Evolutionary conservation across 2,797 vertebrate species (phyloP), one percentile per base, ranked within the genome.

Genomic region (Fistularia tabacaria): DNA sequence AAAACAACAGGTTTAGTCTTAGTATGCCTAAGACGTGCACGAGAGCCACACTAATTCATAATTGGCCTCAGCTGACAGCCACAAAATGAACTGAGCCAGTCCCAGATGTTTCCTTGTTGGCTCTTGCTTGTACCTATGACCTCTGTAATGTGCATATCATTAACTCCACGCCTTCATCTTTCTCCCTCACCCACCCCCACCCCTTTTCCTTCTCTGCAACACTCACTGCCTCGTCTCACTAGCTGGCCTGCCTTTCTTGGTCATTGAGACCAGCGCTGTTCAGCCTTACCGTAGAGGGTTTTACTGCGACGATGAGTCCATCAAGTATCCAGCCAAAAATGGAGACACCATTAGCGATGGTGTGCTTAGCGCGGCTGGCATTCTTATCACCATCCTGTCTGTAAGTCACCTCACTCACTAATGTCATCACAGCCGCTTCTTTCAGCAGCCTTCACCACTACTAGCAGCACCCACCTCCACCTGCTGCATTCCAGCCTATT

Each of bases 241-340:
- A 88, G 96, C 96, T 4, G 94, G 92, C 79, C 91, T 99, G 71
- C 96, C 96, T 68, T 99, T 99, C 90, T 91, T 99, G 87, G 94
- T 99, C 89, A 98, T 97, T 56, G 95, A 98, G 91, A 94, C 94
- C 14, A 96, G 94, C 79, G 93, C 94, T 84, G 93, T 99, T 76
- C 92, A 94, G 60, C 96, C 96, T 67, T 98, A 97, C 88, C 92
- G 80, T 71, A 89, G 96, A 59, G 96, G 96, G 54, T 99, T 99
- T 92, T 97, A 97, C 90, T 99, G 96, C 76, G 83, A 88, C 0
- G 96, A 99, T 0, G 93, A 97, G 73, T 95, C 95, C 88, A 97
- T 99, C 91, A 93, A 88, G 88, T 98, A 96, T 75, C 96, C 96
- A 0, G 85, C 91, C 91, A 98, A 98, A 90, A 87, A 83, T 0